Evolutionary conservation across 2,797 vertebrate species (phyloP).

Genomic region (Tenualosa thibaudeaui): DNA sequence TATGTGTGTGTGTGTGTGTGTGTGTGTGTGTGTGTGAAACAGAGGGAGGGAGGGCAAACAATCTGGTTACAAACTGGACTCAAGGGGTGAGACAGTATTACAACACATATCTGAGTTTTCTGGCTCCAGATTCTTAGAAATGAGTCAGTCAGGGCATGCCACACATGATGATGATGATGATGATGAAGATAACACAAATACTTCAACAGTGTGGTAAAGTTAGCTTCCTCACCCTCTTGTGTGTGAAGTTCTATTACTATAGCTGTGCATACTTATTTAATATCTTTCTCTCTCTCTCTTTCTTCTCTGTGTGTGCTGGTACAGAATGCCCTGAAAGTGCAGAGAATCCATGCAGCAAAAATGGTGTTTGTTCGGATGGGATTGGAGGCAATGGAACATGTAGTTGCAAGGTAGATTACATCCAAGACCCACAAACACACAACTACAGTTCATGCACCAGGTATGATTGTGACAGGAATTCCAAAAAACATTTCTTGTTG

Average conservation of each 20-base stretch:
- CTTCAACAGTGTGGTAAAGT: too few relatives aligned
- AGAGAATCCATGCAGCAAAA: slow-evolving; percentile 71
- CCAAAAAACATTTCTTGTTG: not conserved
- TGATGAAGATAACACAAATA: too few relatives aligned
- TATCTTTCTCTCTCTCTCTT: too few relatives aligned
- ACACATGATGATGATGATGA: too few relatives aligned
- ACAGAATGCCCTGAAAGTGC: slow-evolving; percentile 86
- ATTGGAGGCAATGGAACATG: slow-evolving; percentile 84
- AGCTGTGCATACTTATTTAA: too few relatives aligned
- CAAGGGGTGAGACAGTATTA: too few relatives aligned
- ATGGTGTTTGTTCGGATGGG: slow-evolving; percentile 83
- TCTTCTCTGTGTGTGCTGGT: not conserved
- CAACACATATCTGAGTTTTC: too few relatives aligned
- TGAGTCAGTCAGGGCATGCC: too few relatives aligned
- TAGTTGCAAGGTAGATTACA: slow-evolving; percentile 77
- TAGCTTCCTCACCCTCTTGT: not conserved
- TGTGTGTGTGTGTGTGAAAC: not conserved
- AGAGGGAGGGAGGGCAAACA: not conserved
- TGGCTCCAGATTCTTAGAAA: too few relatives aligned
- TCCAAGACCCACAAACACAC: not conserved
- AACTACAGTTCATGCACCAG: too few relatives aligned
- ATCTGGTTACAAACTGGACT: too few relatives aligned
- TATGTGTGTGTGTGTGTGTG: not conserved
- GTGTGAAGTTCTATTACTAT: not conserved
- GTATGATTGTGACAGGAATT: not conserved